A percentile compares a stretch with the other conserved stretches of the same genome.
These are phyloP conservation scores for Valencia hispanica DNA, from an alignment of 2,797 vertebrate species.

Conservation along the genomic window DNA sequence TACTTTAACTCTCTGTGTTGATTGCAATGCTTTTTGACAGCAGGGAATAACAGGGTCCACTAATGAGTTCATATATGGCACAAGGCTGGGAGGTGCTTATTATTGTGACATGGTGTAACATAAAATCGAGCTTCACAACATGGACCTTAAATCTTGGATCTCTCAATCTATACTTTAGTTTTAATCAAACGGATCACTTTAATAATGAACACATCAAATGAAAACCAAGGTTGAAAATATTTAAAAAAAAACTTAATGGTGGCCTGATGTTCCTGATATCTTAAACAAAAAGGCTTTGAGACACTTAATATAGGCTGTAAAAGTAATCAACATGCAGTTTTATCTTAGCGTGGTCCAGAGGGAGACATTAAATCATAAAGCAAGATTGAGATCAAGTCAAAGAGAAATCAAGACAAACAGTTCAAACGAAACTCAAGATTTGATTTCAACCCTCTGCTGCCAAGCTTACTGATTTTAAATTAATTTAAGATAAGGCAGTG, in stretches of 20 bases:
- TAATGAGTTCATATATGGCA: constrained; percentile 62
- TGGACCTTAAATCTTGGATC: background rate
- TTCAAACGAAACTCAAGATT: constrained; percentile 38
- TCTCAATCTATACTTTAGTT: constrained; percentile 2
- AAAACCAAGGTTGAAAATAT: background rate
- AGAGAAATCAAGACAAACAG: constrained; percentile 56
- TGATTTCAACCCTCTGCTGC: constrained; percentile 56
- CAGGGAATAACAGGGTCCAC: constrained; percentile 54
- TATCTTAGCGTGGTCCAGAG: constrained; percentile 11
- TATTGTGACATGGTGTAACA: constrained; percentile 29
- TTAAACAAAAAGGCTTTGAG: constrained; percentile 8
- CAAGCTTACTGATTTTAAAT: constrained; percentile 26
- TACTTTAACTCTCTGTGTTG: constrained; percentile 32
- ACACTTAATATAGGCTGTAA: constrained; percentile 4
- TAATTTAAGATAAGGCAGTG: background rate
- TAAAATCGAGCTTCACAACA: constrained; percentile 18
- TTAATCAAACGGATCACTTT: background rate
- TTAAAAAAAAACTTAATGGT: background rate
- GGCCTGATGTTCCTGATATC: background rate
- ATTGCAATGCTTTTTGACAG: constrained; percentile 67
- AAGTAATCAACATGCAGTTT: constrained; percentile 21
- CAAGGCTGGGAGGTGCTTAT: constrained; percentile 56
- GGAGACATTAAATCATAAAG: constrained; percentile 21
- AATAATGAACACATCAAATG: background rate
- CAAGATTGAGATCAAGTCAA: constrained; percentile 39